Conservation (phyloP, 2,888 invertebrate species). For the Dasypogon diadema region DNA sequence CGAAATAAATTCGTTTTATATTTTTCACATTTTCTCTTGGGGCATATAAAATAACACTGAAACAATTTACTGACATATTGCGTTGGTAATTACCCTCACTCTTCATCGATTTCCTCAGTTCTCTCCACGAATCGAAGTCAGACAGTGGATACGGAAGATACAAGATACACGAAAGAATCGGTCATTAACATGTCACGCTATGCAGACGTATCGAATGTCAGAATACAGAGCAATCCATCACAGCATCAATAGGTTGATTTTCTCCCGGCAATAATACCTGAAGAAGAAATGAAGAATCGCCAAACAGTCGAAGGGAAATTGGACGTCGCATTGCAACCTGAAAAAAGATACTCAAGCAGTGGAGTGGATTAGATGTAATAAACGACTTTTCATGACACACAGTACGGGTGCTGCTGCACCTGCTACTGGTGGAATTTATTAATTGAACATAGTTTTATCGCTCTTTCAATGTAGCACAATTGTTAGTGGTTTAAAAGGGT, state of each 20-base stretch:
- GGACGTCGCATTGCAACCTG: background rate
- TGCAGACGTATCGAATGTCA: conserved; percentile 29
- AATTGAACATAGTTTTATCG: background rate
- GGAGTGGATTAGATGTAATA: background rate
- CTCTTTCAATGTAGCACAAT: too few relatives aligned
- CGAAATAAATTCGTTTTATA: conserved; percentile 25
- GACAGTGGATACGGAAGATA: conserved; percentile 14
- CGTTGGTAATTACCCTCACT: conserved; percentile 27
- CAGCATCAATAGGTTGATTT: background rate
- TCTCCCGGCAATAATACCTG: background rate
- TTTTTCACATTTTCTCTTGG: background rate
- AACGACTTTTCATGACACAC: background rate
- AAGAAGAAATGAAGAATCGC: background rate
- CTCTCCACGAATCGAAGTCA: background rate
- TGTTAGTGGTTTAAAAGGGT: too few relatives aligned
- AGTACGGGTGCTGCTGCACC: background rate
- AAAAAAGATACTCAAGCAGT: background rate
- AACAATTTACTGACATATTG: conserved; percentile 34
- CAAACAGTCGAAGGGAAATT: background rate
- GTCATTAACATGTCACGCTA: conserved; percentile 44
- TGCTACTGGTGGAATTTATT: conserved; percentile 11
- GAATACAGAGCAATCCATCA: conserved; percentile 24
- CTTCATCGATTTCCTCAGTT: conserved; percentile 1
- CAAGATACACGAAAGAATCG: conserved; percentile 24
- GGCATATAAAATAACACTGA: conserved; percentile 20